Evolutionary conservation across 2,113 vertebrate species (phyloP), one percentile per base, ranked within the genome.

Genomic region (Gambusia holbrooki): DNA sequence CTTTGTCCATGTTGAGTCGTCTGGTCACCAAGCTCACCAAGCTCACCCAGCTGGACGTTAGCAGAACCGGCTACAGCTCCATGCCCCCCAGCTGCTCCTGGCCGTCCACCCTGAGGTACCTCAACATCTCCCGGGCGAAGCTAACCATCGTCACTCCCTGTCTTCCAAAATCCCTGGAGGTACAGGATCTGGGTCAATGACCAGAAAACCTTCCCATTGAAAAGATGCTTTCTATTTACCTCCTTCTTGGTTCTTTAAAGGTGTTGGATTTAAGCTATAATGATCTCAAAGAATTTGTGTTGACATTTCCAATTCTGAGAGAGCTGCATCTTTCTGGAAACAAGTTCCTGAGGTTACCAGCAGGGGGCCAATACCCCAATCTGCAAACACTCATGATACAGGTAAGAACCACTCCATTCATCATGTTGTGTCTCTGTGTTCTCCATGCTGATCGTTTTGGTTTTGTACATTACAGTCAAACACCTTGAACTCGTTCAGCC

Each of bases 191-290:
- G 13, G 19, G 32, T 40, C 35, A 13, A 29, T 11, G 3, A 7
- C 27, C 32, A 54, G 17, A 5, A 3, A 35, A 12, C 45, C n/a
- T 25, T 58, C 27, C 2, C 54, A 58, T 0, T 58, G 42, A 66
- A 66, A 51, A 33, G 5, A 3, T 28, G 37, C 3, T 4, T 13
- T 40, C 8, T 42, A 40, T 19, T 60, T 22, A 42, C 6, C 5
- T 32, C 9, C 1, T 22, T 0, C 2, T 0, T 48, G 6, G 13
- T 72, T 8, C 1, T 58, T 9, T 80, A 0, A 91, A 96, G 78
- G 83, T 96, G 10, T 81, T 98, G 90, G 97, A 98, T 45, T 76
- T 97, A 22, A 97, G 95, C 14, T 79, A 88, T 22, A 98, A 98
- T 45, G 87, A 94, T 30, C 94, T 98, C 6, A 32, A 66, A 4